A percentile compares a stretch with the other conserved stretches of the same genome.
These are phyloP conservation scores for Trichogramma evanescens DNA, from an alignment of 2,888 invertebrate species.

Conservation along the genomic window DNA sequence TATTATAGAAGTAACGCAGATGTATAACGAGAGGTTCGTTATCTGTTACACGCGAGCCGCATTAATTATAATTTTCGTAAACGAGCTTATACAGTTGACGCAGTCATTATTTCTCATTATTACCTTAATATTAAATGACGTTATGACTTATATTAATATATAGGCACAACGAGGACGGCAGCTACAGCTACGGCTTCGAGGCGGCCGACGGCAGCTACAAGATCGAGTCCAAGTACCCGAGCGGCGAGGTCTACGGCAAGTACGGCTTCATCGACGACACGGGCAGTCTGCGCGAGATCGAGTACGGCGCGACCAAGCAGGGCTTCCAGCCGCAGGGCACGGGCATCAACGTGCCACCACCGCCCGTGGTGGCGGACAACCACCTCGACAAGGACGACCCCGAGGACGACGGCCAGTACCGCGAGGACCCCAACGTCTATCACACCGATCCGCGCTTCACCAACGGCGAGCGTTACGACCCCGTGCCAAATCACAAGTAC, in stretches of 20 bases:
- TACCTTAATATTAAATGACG: too few relatives aligned
- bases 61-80: too few relatives aligned
- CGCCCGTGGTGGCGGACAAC: slow-evolving; percentile 55
- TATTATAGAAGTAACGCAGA: too few relatives aligned
- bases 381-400: slow-evolving; percentile 51
- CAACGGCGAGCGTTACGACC: slow-evolving; percentile 43
- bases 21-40: too few relatives aligned
- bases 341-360: slow-evolving; percentile 76
- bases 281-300: slow-evolving; percentile 70
- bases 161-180: slow-evolving; percentile 78
- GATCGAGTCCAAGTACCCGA: slow-evolving; percentile 78
- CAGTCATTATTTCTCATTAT: too few relatives aligned
- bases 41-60: too few relatives aligned
- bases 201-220: slow-evolving; percentile 81
- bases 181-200: slow-evolving; percentile 83
- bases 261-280: slow-evolving; percentile 81
- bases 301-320: slow-evolving; percentile 72
- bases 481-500: slow-evolving; percentile 37
- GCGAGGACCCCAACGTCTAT: slow-evolving; percentile 76
- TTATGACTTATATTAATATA: slow-evolving; percentile 21
- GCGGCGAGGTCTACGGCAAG: slow-evolving; percentile 79
- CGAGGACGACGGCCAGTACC: slow-evolving; percentile 78
- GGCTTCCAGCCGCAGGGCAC: slow-evolving; percentile 76
- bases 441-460: slow-evolving; percentile 64
- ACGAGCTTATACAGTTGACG: too few relatives aligned